Percentiles rank a stretch among this genome's conserved stretches.
Evolutionary conservation across 2,797 vertebrate species (phyloP).

Genomic region (Gastrophryne carolinensis): DNA sequence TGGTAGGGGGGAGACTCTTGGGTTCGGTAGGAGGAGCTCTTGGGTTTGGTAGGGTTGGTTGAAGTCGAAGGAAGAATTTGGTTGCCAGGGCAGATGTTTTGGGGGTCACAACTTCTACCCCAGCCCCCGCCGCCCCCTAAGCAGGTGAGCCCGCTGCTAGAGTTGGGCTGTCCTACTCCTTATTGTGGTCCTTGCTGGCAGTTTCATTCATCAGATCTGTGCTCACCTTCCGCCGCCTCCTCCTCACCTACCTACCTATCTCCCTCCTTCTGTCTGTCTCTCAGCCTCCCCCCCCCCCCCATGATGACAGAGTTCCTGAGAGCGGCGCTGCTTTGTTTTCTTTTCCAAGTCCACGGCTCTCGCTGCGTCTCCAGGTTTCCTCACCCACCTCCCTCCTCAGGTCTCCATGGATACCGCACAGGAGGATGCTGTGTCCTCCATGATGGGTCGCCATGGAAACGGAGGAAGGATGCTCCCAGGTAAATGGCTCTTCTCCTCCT

Average conservation of each 20-base stretch:
- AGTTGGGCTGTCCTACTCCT: too few species aligned
- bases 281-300: not conserved
- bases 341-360: too few species aligned
- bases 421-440: constrained; percentile 7
- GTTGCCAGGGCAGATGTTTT: too few species aligned
- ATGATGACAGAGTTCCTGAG: too few species aligned
- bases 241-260: not conserved
- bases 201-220: not conserved
- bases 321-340: too few species aligned
- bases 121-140: too few species aligned
- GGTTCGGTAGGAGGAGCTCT: too few species aligned
- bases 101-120: too few species aligned
- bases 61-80: too few species aligned
- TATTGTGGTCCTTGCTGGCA: not conserved
- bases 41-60: too few species aligned
- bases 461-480: constrained; percentile 8
- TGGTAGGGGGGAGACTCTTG: too few species aligned
- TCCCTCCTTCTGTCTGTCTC: constrained; percentile 17
- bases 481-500: not conserved
- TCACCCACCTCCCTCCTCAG: not conserved
- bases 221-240: not conserved
- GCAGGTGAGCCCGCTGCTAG: too few species aligned
- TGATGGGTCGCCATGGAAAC: constrained; percentile 36
- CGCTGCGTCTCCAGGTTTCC: not conserved
- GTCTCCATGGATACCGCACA: constrained; percentile 36